Base-by-base conservation (phyloP, 2,797 vertebrate species). In the Propithecus deckenii region DNA sequence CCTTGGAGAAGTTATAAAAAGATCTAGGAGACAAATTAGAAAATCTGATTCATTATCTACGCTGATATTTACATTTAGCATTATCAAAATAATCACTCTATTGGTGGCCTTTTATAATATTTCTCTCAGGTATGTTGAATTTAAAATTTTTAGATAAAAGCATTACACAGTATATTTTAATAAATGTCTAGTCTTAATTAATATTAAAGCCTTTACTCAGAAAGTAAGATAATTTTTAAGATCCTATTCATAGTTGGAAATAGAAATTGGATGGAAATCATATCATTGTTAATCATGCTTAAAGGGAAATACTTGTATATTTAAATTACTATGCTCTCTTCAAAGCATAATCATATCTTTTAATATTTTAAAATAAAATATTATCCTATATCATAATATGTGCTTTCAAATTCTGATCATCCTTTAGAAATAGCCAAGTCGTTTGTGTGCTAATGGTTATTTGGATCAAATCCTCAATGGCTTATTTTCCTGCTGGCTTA, bases 361-460 rank as follows among this genome's bases (percentile, higher is more conserved):
- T 94, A 92, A 59, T 80, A 88, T 95, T 81, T 93, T 91, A 78
- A 85, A 95, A 83, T 81, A 59, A 84, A 93, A 74, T 89, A 38
- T 75, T 92, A 57, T 83, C 9, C 22, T 50, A 38, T 43, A 86
- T 75, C 61, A 69, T 50, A 89, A 74, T 76, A 80, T 23, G 5
- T 65, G 28, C 61, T 71, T 91, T 96, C 57, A 57, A 30, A 46
- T 93, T 95, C 79, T 96, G 59, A 91, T 22, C 30, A 87, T 57
- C 28, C 63, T 89, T 89, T 84, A 94, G 74, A 85, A 91, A 78
- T 17, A 74, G 46, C 50, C 22, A 55, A 61, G 57, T 67, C 22
- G 10, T 74, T 46, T 90, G 35, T 91, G 59, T 28, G 3, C 43
- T 93, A 69, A 17, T 59, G 38, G 23, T 81, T 46, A 63, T 74